These are phyloP conservation scores for Bungarus multicinctus DNA, from an alignment of 2,113 vertebrate genomes.

Conservation along the genomic window DNA sequence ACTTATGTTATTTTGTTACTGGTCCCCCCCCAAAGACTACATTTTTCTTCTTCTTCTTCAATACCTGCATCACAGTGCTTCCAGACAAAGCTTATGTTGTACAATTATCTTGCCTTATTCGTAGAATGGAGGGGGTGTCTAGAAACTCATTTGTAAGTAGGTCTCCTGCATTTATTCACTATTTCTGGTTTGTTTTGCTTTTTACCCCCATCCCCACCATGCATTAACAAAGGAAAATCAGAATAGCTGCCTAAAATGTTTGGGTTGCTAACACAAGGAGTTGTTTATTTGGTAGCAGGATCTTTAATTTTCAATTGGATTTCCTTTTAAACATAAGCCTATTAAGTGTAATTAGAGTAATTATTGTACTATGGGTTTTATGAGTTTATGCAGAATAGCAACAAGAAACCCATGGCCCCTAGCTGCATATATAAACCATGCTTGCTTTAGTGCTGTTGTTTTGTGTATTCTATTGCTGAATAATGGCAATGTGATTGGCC, in stretches of 20 bases:
- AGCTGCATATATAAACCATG: background rate
- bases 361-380: background rate
- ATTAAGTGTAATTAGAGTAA: background rate
- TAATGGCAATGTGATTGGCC: background rate
- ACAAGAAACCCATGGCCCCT: background rate
- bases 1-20: background rate
- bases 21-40: background rate
- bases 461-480: background rate
- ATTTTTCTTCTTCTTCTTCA: background rate
- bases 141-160: background rate
- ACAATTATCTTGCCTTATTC: background rate
- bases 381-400: background rate
- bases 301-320: background rate
- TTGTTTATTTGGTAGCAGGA: background rate
- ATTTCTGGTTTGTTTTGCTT: background rate
- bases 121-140: background rate
- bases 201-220: background rate
- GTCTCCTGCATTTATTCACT: background rate
- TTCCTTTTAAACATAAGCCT: background rate
- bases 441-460: background rate
- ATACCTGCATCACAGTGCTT: background rate
- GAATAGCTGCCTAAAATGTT: background rate
- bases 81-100: background rate
- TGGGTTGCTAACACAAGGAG: background rate
- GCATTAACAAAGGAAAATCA: background rate